Base-by-base conservation (phyloP, 2,888 invertebrate genomes). In the Germaria angustata region DNA sequence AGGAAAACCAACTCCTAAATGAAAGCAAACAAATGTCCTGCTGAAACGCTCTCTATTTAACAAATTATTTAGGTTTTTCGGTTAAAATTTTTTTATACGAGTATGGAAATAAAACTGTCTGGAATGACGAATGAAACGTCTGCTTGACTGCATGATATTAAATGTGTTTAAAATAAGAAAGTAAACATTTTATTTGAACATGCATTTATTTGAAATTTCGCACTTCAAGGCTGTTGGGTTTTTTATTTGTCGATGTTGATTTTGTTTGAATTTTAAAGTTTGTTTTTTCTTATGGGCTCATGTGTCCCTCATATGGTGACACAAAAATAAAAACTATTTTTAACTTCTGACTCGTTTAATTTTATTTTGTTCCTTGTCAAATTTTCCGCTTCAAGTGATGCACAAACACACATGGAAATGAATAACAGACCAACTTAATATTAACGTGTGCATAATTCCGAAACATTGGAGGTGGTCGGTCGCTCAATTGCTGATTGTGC, bases 371-470 rank as follows among this genome's bases (percentile, higher is more conserved):
- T 76, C 51, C 36, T 71, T 65, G 69, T 65, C 39, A 81, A 73
- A 81, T 81, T 81, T 81, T 81, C 78, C 81, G 78, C 81, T 81
- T 81, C 78, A 81, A 81, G 73, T 73, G 73, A 9, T 49, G 46
- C 41, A n/a, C n/a, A 66, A 71, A 44, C 41, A 49, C 13, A 53
- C 44, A 39, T 24, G 9, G 28, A 32, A 20, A 65, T 11, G 7
- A 59, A 51, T 11, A 53, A 59, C 41, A 53, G 15, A 20, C 9
- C 55, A 68, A 57, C 24, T 28, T 28, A 59, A 59, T 32, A 49
- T 55, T 61, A 81, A 36, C 61, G 81, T 77, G 77, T 73, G 76
- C 77, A 81, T 61, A 55, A 72, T 73, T 32, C 73, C 63, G 66
- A 73, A 68, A 78, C 77, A 41, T 77, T 72, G 72, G 71, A 69